phyloP scores from a whole-genome alignment of 2,113 vertebrate genomes.

The Brachypteracias leptosomus region DNA sequence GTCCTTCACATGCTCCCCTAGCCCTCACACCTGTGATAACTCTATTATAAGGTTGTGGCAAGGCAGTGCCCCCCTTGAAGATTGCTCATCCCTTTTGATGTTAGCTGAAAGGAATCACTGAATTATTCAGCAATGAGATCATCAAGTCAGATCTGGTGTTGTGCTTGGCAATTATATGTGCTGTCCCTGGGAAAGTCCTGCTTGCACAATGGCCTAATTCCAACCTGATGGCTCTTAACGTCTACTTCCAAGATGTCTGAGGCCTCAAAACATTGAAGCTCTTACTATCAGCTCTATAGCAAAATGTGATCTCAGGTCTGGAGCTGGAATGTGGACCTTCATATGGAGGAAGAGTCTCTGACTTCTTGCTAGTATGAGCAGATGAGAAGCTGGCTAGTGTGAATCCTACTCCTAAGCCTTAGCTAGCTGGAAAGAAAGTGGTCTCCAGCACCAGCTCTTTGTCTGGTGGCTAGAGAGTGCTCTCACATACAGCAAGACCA shows the following conservation, averaged over 20 bases:
- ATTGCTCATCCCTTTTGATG: slow-evolving; percentile 35
- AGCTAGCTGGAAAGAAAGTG: neutral
- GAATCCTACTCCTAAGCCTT: neutral
- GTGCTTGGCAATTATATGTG: neutral
- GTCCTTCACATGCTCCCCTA: neutral
- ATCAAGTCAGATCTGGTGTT: neutral
- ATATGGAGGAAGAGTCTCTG: neutral
- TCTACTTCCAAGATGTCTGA: neutral
- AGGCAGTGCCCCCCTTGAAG: neutral
- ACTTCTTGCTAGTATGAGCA: neutral
- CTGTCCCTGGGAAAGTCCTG: slow-evolving; percentile 52
- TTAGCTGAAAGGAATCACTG: slow-evolving; percentile 50
- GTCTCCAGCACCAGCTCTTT: neutral
- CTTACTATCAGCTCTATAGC: neutral
- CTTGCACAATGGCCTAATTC: slow-evolving; percentile 32
- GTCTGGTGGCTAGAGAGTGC: neutral
- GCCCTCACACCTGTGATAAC: slow-evolving; percentile 53
- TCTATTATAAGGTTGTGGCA: slow-evolving; percentile 16
- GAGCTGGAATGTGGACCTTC: neutral
- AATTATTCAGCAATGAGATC: slow-evolving; percentile 68
- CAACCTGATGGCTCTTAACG: neutral
- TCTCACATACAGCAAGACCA: neutral
- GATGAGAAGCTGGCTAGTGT: neutral
- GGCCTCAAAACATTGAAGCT: neutral
- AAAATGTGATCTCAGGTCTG: neutral